Percentiles rank a stretch among this genome's conserved stretches.
Evolutionary conservation across 2,113 vertebrate species (phyloP).

Genomic region (Eulemur rufifrons): DNA sequence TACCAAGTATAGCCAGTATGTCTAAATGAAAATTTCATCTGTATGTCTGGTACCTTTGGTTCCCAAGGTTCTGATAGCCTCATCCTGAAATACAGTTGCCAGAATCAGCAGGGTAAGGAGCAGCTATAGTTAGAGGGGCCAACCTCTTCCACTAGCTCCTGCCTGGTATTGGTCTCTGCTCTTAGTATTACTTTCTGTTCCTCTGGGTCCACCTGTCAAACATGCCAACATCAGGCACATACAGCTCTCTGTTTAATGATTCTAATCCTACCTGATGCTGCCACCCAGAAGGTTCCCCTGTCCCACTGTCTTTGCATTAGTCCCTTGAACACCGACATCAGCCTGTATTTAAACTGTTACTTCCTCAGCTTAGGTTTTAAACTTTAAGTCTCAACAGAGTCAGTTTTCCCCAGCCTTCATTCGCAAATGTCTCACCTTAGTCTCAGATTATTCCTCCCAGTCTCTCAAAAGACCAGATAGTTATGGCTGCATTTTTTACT

Average conservation of each 20-base stretch:
- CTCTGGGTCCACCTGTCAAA: background rate
- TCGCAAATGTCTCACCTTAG: background rate
- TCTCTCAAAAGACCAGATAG: background rate
- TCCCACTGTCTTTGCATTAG: background rate
- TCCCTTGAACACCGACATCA: background rate
- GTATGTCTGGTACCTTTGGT: background rate
- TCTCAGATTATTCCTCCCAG: background rate
- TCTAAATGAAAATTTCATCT: background rate
- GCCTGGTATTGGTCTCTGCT: background rate
- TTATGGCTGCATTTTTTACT: background rate
- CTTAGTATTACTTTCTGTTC: background rate
- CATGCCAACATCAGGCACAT: background rate
- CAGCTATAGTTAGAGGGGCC: background rate
- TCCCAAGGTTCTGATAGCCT: background rate
- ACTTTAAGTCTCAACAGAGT: background rate
- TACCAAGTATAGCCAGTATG: no score
- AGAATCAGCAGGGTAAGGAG: background rate
- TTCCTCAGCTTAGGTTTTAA: background rate
- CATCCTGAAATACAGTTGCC: background rate
- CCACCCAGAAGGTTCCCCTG: background rate
- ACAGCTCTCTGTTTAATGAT: background rate
- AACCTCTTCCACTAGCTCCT: background rate
- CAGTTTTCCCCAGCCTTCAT: background rate
- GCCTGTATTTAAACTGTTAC: background rate
- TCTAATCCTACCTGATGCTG: background rate